phyloP scores from a whole-genome alignment of 2,797 vertebrate species.

The Notoglanidium macrostoma region DNA sequence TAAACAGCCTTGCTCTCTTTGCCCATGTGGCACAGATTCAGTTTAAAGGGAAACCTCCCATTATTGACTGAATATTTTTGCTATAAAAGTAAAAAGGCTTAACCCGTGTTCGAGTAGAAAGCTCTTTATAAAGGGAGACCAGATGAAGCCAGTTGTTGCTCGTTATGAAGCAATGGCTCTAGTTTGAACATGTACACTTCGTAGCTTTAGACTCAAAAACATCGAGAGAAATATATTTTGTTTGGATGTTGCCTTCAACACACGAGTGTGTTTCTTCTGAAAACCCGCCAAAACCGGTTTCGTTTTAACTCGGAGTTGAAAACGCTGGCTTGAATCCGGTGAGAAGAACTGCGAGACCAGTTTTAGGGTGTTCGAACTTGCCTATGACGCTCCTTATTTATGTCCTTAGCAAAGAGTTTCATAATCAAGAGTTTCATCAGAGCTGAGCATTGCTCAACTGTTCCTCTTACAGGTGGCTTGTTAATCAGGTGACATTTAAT shows the following conservation, averaged over 20 bases:
- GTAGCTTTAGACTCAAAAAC: background rate
- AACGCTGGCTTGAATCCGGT: background rate
- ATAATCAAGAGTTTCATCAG: background rate
- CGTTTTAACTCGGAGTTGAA: background rate
- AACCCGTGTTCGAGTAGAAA: background rate
- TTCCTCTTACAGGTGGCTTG: constrained; percentile 11
- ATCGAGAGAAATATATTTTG: background rate
- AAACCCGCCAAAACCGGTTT: background rate
- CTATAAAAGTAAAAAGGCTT: background rate
- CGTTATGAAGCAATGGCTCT: background rate
- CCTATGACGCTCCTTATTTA: background rate
- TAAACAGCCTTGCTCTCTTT: background rate
- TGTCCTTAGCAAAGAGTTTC: background rate
- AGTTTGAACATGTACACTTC: background rate
- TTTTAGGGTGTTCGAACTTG: constrained; percentile 18
- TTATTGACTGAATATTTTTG: background rate
- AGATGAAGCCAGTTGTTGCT: background rate
- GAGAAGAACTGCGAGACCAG: background rate
- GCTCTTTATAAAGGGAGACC: background rate
- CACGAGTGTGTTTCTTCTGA: background rate
- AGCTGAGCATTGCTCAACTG: background rate
- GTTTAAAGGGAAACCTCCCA: background rate
- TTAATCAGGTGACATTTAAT: background rate
- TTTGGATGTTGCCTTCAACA: background rate
- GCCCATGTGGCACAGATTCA: constrained; percentile 4